Base-by-base conservation (phyloP, 2,113 vertebrate species). In the Galbula dea region DNA sequence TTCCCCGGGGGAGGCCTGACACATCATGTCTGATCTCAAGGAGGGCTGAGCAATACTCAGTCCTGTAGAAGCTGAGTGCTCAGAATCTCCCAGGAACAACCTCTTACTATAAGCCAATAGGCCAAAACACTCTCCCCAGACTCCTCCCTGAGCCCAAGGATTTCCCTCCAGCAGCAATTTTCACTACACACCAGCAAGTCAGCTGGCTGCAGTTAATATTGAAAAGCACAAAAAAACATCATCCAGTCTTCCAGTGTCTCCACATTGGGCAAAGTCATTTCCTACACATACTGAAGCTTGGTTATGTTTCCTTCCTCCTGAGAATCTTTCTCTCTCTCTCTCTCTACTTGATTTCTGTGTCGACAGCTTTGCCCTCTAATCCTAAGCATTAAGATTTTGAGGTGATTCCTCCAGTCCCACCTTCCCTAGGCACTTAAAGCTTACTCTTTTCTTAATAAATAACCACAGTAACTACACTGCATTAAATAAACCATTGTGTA, bases 341-440 rank as follows among this genome's bases (percentile, higher is more conserved):
- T 30, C 27, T 83, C 59, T 43, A 73, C 48, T 83, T 7, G 6
- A 67, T 61, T 88, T 80, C 80, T 77, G 78, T 11, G 4, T 86
- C 85, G 73, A 83, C 69, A 88, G 24, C 49, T 89, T 85, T 77
- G 79, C 86, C 73, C 82, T 92, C 73, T 69, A 88, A 94, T 68
- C 85, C 89, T 86, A 91, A 89, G 59, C 65, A 62, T 55, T 65
- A 59, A 23, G 29, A 92, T 76, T 76, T 96, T 86, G 66, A 61
- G 72, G 77, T 63, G 75, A 89, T 88, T 85, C 61, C 59, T 89
- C 87, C 86, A 72, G 69, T 24, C 83, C 75, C 93, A 86, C 82
- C 68, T 80, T 85, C 83, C 95, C 93, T 73, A 97, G 97, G 97
- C 97, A 98, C 97, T 98, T 98, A 96, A 95, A 96, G 96, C 90